A percentile compares a stretch with the other conserved stretches of the same genome.
Evolutionary conservation across 1,140 invertebrate species (phyloP).

Genomic region (Schlechtendalia chinensis): DNA sequence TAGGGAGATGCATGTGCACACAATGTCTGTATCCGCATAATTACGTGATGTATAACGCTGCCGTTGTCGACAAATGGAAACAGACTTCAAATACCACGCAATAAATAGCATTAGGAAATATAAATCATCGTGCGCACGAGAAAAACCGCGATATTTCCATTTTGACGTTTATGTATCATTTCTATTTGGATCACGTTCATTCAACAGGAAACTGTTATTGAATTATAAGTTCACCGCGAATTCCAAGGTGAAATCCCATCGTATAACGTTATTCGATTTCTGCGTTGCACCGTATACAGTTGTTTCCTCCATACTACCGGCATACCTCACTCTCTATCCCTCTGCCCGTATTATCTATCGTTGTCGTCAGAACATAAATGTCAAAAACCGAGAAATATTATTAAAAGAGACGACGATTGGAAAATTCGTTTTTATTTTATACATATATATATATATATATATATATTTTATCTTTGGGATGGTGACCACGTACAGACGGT

Average conservation of each 20-base stretch:
- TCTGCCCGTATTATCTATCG: constrained; percentile 2
- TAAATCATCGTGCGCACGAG: constrained; percentile 1
- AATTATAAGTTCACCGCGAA: constrained; percentile 38
- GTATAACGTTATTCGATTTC: constrained; percentile 40
- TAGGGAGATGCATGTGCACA: too few species aligned
- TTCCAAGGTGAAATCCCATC: constrained; percentile 16
- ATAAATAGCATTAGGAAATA: constrained; percentile 24
- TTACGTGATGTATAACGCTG: not conserved
- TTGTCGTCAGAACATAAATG: constrained; percentile 9
- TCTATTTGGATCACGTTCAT: constrained; percentile 44
- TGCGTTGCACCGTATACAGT: not conserved
- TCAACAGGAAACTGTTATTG: constrained; percentile 43
- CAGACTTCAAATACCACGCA: not conserved
- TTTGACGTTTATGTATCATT: constrained; percentile 43
- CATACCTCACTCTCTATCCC: too few species aligned
- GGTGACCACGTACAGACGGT: constrained; percentile 34
- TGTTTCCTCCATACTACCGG: too few species aligned
- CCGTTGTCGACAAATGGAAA: not conserved
- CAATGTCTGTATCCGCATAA: not conserved
- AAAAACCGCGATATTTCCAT: constrained; percentile 38
- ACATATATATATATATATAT: too few species aligned
- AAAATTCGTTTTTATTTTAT: not conserved
- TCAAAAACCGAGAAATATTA: constrained; percentile 23
- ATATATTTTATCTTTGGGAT: not conserved
- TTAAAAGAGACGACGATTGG: constrained; percentile 32